Base-by-base conservation (phyloP, 2,113 vertebrate genomes). In the Pungitius pungitius region DNA sequence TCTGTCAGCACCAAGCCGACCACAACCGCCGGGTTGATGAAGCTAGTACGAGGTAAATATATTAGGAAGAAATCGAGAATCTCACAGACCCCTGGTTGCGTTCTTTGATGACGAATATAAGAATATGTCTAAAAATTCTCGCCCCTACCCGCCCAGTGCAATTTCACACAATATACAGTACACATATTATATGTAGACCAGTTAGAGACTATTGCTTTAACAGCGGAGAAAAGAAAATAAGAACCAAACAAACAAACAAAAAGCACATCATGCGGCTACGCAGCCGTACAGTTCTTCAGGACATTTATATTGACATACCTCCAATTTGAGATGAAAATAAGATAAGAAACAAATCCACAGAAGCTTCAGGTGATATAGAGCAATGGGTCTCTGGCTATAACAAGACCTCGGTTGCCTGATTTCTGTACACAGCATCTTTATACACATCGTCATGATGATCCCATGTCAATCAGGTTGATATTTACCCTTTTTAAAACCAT, bases 351-450 rank as follows among this genome's bases (percentile, higher is more conserved):
- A 83, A 83, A 83, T 81, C 90, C 83, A 90, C 89, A 90, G 83
- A 88, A 87, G 89, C 85, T 76, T 87, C 77, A 83, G 86, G 84
- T 88, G 89, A 91, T 89, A 89, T 89, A 88, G 75, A 89, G 78
- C 83, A 85, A 73, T 2, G 71, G 85, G 86, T 69, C 88, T 87
- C 67, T 83, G 83, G 81, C 81, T 90, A 91, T 89, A 85, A 82
- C 82, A 80, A 89, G 88, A 91, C 86, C 90, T 39, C n/a, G 7
- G 69, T 78, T 75, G 85, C 85, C 77, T 82, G 69, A 86, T 90
- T 88, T 90, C 90, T 92, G 90, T 92, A 92, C 91, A 92, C 84
- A 86, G 71, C 85, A 80, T 87, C 66, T 88, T 79, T 88, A 89
- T 92, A 67, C 87, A 91, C 90, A 91, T 84, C 59, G 70, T 75